Base-by-base conservation (phyloP, 2,888 invertebrate species). In the Saturnia japonica region DNA sequence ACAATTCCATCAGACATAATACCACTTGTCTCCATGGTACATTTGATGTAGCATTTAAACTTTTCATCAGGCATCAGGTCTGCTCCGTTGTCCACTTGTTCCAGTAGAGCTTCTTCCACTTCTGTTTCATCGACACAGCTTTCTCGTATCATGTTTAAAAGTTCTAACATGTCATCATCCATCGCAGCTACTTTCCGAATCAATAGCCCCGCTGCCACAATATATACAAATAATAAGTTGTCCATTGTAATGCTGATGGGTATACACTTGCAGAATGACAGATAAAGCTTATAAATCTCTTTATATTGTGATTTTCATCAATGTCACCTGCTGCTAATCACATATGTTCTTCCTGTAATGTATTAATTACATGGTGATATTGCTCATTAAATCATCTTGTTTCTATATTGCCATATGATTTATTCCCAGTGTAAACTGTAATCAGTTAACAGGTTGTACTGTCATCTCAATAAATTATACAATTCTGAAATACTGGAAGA, bases 11-110 rank as follows among this genome's bases (percentile, higher is more conserved):
- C 91, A 0, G 84, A 72, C 82, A 92, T 74, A 91, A 93, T 91
- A 66, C 93, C 93, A 0, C 91, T 89, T 42, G 89, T 91, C 83
- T 93, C 93, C 93, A 93, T 91, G 28, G 87, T 82, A 78, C 93
- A 93, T 78, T 91, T 91, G 74, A 90, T 84, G 84, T 93, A 93
- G 81, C 93, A 93, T 77, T 91, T 90, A 69, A 93, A 82, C 72
- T 83, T 83, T 0, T 76, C 75, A 76, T 92, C 92, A 0, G 85
- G 80, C 80, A 82, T 78, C 22, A 93, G 78, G 19, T 84, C 84
- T 0, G 85, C 84, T n/a, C 93, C 93, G 8, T 71, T 85, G 79
- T 93, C 89, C 1, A 92, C 84, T 42, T 80, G 75, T 54, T 88
- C 87, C 47, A 93, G 77, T 19, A 91, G 80, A 62, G 80, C 72